phyloP scores from a whole-genome alignment of 1,140 invertebrate species.

The Marisa cornuarietis region DNA sequence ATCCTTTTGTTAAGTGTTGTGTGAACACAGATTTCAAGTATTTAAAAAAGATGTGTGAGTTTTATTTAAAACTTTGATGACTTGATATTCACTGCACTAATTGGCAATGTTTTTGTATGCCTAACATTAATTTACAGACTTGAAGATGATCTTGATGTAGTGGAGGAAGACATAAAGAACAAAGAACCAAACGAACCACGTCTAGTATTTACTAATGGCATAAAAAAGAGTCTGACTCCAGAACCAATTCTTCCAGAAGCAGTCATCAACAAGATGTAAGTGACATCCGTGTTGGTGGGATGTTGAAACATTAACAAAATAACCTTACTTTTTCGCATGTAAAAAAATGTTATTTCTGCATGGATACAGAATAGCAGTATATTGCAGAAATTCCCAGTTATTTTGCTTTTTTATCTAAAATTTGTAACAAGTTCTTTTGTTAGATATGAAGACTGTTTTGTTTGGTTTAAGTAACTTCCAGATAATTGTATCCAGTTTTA shows the following conservation, averaged over 20 bases:
- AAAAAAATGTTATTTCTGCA: too few relatives aligned
- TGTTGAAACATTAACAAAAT: neutral
- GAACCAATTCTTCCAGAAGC: conserved; percentile 9
- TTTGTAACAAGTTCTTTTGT: neutral
- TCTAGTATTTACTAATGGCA: neutral
- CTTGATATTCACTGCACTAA: too few relatives aligned
- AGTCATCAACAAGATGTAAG: conserved; percentile 16
- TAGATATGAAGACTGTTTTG: neutral
- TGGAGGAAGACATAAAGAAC: neutral
- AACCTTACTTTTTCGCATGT: neutral
- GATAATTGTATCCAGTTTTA: neutral
- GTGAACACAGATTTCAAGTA: neutral
- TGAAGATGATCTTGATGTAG: neutral
- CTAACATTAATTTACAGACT: neutral
- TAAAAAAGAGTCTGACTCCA: neutral
- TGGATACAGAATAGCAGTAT: neutral
- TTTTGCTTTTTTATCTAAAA: neutral
- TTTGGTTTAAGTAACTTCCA: neutral
- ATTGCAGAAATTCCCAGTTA: neutral
- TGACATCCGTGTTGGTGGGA: neutral
- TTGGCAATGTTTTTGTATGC: neutral
- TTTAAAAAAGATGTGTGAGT: neutral
- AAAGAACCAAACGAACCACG: neutral
- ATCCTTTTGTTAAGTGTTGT: neutral
- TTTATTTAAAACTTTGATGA: neutral